Base-by-base conservation (phyloP, 2,888 invertebrate genomes). In the Pseudococcus longispinus region DNA sequence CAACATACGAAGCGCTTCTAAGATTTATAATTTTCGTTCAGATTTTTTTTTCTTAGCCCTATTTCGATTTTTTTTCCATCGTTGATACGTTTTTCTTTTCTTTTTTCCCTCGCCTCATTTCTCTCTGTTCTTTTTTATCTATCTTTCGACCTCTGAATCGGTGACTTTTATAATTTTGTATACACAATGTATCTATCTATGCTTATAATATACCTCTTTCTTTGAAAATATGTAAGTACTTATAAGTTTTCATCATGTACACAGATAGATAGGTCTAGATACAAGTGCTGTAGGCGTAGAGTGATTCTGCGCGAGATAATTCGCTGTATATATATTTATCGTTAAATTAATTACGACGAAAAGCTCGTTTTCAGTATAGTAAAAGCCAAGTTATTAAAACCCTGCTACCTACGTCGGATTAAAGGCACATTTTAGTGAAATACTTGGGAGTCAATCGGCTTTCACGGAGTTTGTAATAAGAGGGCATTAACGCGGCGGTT, bases 401-500 rank as follows among this genome's bases (percentile, higher is more conserved):
- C 29, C 3, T 32, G 70, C 70, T 26, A 65, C 70, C 18, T 15
- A 60, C 70, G 70, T 29, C 29, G 29, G 70, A 70, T 70, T 70
- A 70, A 70, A 70, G 11, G 70, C 70, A 70, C 70, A 70, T 70
- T 70, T 70, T 70, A 70, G 70, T 42, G 77, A 80, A 42, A 80
- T 80, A 42, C 77, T 42, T 5, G 1, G 60, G 23, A 80, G 77
- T 80, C 77, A 80, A 80, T 80, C 77, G 77, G 42, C 77, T 37
- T 80, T 80, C 42, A 80, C 42, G 26, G 42, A 80, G 42, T 80
- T 80, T 80, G 77, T 80, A 80, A 80, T 80, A 80, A 80, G 77
- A 42, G 20, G 77, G 77, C 42, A 80, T 80, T 80, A 80, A 80
- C 42, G 70, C 70, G 77, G 77, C 11, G 77, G 77, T 80, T 80